These are phyloP conservation scores for Parthenolecanium corni DNA, from an alignment of 2,888 invertebrate genomes.

Conservation along the genomic window DNA sequence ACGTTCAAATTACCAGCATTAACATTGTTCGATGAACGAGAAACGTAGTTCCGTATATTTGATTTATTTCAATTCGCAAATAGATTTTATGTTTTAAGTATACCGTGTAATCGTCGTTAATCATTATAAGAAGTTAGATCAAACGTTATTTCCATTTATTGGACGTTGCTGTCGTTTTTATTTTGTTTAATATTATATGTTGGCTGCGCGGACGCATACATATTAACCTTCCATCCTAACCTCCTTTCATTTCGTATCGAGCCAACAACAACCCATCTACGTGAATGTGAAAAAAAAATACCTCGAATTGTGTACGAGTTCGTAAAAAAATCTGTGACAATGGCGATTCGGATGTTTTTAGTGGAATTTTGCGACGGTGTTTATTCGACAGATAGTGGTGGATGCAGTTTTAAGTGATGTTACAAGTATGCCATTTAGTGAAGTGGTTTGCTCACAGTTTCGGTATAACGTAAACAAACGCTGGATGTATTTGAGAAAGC, in stretches of 20 bases:
- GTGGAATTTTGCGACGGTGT: too few relatives aligned
- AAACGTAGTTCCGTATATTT: constrained; percentile 19
- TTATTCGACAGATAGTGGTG: constrained; percentile 22
- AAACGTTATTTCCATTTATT: neutral
- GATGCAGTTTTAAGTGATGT: constrained; percentile 34
- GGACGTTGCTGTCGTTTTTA: too few relatives aligned
- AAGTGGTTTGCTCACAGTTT: constrained; percentile 36
- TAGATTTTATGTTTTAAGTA: neutral
- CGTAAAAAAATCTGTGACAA: constrained; percentile 17
- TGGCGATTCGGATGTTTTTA: constrained; percentile 20
- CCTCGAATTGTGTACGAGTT: neutral
- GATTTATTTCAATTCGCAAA: neutral
- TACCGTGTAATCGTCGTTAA: neutral
- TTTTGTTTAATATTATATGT: constrained; percentile 14
- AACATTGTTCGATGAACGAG: constrained; percentile 10
- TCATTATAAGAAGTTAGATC: neutral
- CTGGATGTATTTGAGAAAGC: constrained; percentile 45
- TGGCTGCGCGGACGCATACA: constrained; percentile 49
- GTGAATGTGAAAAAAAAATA: constrained; percentile 20
- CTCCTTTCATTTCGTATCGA: constrained; percentile 26
- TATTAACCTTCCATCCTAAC: constrained; percentile 56
- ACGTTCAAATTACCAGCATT: neutral
- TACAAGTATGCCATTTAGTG: constrained; percentile 35
- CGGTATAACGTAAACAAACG: constrained; percentile 36
- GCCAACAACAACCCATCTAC: constrained; percentile 27